Evolutionary conservation across 64 coral and sea anemone species (phyloP).

Genomic region (Exaiptasia diaphana): DNA sequence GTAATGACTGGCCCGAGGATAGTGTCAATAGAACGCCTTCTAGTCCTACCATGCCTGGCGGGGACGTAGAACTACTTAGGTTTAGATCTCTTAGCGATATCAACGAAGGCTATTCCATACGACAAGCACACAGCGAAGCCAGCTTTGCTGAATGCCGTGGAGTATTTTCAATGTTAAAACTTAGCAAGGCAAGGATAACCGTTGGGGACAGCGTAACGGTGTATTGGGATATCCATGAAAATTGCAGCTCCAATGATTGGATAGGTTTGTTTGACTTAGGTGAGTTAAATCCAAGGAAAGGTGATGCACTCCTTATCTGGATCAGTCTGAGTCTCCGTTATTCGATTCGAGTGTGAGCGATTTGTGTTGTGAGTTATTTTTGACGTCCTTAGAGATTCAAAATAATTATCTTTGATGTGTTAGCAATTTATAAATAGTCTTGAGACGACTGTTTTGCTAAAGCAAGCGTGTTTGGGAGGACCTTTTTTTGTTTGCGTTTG

Average conservation of each 20-base stretch:
- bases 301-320: too few relatives aligned
- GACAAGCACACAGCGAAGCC: constrained; percentile 61
- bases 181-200: constrained; percentile 88
- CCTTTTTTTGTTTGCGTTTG: too few relatives aligned
- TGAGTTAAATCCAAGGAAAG: constrained; percentile 57
- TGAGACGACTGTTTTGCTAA: too few relatives aligned
- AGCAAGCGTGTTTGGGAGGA: too few relatives aligned
- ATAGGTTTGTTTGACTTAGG: constrained; percentile 95
- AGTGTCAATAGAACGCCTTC: not conserved
- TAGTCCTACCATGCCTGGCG: constrained; percentile 65
- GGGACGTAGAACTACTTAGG: constrained; percentile 70
- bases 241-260: constrained; percentile 87
- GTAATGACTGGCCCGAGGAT: constrained; percentile 21
- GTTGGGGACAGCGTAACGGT: constrained; percentile 97
- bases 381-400: too few relatives aligned
- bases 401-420: too few relatives aligned
- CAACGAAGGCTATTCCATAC: constrained; percentile 1
- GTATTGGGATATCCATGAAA: constrained; percentile 87
- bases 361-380: too few relatives aligned
- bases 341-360: too few relatives aligned
- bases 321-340: too few relatives aligned
- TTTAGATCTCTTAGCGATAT: constrained; percentile 62
- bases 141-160: constrained; percentile 7
- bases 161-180: constrained; percentile 85
- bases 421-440: too few relatives aligned